A percentile compares a stretch with the other conserved stretches of the same genome.
Conservation (phyloP, 2,113 vertebrate genomes). For the Circaetus cinerascens region DNA sequence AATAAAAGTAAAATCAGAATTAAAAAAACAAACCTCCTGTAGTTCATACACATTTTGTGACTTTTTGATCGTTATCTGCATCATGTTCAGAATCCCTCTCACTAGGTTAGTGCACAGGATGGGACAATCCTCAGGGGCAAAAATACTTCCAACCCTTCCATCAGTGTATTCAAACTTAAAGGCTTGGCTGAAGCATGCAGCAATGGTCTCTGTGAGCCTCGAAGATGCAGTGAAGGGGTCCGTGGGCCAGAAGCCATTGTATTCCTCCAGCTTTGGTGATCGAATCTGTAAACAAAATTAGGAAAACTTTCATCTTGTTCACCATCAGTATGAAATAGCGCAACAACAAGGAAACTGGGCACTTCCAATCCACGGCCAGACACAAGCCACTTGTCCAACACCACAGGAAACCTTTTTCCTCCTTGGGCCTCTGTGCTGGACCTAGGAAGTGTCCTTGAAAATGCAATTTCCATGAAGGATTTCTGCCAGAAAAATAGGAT, state of each 20-base stretch:
- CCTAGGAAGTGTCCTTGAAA: background rate
- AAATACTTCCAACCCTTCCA: slow-evolving; percentile 78
- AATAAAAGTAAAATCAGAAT: background rate
- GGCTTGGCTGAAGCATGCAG: slow-evolving; percentile 69
- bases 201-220: slow-evolving; percentile 69
- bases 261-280: slow-evolving; percentile 75
- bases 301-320: background rate
- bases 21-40: slow-evolving; percentile 74
- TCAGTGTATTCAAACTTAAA: slow-evolving; percentile 84
- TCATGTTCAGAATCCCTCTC: slow-evolving; percentile 82
- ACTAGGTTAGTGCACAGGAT: slow-evolving; percentile 76
- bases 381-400: background rate
- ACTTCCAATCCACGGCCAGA: background rate
- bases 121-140: slow-evolving; percentile 69
- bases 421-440: fast-evolving
- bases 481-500: background rate
- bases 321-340: background rate
- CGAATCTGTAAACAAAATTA: slow-evolving; percentile 64
- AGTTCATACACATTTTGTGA: slow-evolving; percentile 80
- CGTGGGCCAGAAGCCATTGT: slow-evolving; percentile 77
- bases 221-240: slow-evolving; percentile 59
- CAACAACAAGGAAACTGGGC: background rate
- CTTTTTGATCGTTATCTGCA: slow-evolving; percentile 84
- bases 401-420: background rate
- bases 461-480: background rate